Evolutionary conservation across 2,797 vertebrate genomes (phyloP), one percentile per base, ranked within the genome.

Genomic region (Melanotaenia parkinsoni): DNA sequence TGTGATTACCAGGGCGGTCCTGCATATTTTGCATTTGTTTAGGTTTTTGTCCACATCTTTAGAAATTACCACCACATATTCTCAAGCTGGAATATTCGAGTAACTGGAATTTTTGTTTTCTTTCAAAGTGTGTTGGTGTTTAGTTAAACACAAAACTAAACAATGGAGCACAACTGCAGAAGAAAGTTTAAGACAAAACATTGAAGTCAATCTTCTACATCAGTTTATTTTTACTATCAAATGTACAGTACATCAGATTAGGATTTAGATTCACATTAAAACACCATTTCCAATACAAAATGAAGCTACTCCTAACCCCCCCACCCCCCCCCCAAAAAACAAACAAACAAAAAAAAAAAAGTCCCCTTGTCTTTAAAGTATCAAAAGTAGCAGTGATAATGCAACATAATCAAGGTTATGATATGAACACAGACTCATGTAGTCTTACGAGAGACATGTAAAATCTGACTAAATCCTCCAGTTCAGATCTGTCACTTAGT

Each of bases 201-300:
- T 16, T 22, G 16, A 20, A n/a, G 20, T 24, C 0, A 40, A 5
- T 51, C 13, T 10, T 63, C 28, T 90, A 86, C 58, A 83, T 88
- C 82, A 90, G 88, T 91, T 91, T 61, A 77, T 84, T 94, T 92
- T 83, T 90, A 88, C 88, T 85, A 90, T 85, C 82, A 92, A 93
- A 94, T 93, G 87, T 94, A 94, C 93, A 94, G 89, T 80, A 85
- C 85, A 83, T 88, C 69, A 62, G 35, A 16, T 81, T 67, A 83
- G 82, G 74, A 68, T 86, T 85, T 56, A 74, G 54, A 85, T 89
- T 92, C 85, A 93, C 90, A 91, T 90, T 81, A 80, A 75, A 83
- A 86, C 84, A 89, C 81, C 77, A 68, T 71, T 68, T 84, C 85
- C 63, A 89, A 79, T 88, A 92, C 79, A 89, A 90, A 83, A 86